Percentiles rank a stretch among this genome's conserved stretches.
These are phyloP conservation scores for Trissolcus basalis DNA, from an alignment of 1,140 invertebrate genomes.

Conservation along the genomic window DNA sequence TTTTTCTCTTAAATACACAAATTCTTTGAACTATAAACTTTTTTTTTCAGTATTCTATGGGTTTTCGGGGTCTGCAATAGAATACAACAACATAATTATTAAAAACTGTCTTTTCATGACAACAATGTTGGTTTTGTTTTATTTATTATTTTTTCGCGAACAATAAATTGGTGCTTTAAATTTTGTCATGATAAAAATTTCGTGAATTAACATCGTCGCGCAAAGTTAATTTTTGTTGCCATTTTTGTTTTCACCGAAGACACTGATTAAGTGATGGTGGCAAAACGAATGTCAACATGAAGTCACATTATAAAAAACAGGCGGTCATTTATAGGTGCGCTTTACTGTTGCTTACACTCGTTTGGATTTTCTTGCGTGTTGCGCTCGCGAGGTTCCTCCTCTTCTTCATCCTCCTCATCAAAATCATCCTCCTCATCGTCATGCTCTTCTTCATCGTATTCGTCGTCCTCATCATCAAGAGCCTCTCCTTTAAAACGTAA, in stretches of 20 bases:
- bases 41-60: constrained; percentile 60
- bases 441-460: constrained; percentile 81
- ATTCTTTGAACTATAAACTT: constrained; percentile 38
- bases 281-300: constrained; percentile 28
- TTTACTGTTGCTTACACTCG: constrained; percentile 77
- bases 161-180: too few relatives aligned
- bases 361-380: constrained; percentile 57
- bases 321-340: constrained; percentile 3
- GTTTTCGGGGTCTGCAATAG: constrained; percentile 65
- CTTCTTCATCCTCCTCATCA: constrained; percentile 72
- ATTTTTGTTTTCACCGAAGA: constrained; percentile 14
- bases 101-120: constrained; percentile 26
- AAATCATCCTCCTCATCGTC: constrained; percentile 71
- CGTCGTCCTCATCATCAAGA: constrained; percentile 86
- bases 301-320: constrained; percentile 34
- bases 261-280: constrained; percentile 11
- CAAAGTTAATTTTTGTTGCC: too few relatives aligned
- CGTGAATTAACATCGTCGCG: too few relatives aligned
- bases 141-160: background rate
- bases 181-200: too few relatives aligned
- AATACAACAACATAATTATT: constrained; percentile 69
- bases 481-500: constrained; percentile 78
- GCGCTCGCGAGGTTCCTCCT: constrained; percentile 61
- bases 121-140: constrained; percentile 14
- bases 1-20: too few relatives aligned